Percentiles rank a stretch among this genome's conserved stretches.
These are phyloP conservation scores for Dendronephthya gigantea DNA, from an alignment of 64 coral and sea anemone genomes.

Conservation along the genomic window DNA sequence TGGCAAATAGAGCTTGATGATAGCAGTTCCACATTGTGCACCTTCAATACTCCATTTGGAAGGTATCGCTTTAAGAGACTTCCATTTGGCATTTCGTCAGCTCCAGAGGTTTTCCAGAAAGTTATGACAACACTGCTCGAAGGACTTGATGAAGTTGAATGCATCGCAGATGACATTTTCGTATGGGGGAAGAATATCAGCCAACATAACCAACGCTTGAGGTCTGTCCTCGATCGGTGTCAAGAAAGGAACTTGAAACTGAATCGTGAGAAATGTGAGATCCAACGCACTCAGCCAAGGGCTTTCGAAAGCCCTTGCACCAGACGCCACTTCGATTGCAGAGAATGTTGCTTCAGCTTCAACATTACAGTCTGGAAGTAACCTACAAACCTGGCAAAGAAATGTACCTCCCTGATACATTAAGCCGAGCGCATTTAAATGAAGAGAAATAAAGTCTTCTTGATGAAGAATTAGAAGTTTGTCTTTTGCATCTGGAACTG, in stretches of 20 bases:
- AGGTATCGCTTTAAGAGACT: constrained; percentile 22
- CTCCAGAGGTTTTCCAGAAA: constrained; percentile 14
- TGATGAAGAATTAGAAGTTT: neutral
- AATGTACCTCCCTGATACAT: neutral
- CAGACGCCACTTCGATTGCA: constrained; percentile 10
- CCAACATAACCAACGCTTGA: neutral
- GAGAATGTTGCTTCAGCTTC: constrained; percentile 1
- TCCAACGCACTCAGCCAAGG: neutral
- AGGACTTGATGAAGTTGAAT: constrained; percentile 21
- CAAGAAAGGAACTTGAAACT: constrained; percentile 18
- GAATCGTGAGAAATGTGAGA: constrained; percentile 27
- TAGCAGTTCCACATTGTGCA: constrained; percentile 18
- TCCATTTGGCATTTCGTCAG: constrained; percentile 20
- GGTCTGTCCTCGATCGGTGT: neutral
- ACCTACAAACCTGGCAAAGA: neutral
- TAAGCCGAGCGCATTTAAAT: neutral
- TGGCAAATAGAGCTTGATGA: constrained; percentile 42
- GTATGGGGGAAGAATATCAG: constrained; percentile 22
- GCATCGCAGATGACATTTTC: constrained; percentile 35
- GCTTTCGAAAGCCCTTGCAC: neutral
- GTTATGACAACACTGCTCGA: constrained; percentile 7
- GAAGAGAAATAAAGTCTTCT: neutral
- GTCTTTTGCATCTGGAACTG: neutral
- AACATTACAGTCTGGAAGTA: constrained; percentile 6
- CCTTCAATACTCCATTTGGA: constrained; percentile 43